Evolutionary conservation across 2,113 vertebrate species (phyloP), one percentile per base, ranked within the genome.

Genomic region (Vulpes vulpes): DNA sequence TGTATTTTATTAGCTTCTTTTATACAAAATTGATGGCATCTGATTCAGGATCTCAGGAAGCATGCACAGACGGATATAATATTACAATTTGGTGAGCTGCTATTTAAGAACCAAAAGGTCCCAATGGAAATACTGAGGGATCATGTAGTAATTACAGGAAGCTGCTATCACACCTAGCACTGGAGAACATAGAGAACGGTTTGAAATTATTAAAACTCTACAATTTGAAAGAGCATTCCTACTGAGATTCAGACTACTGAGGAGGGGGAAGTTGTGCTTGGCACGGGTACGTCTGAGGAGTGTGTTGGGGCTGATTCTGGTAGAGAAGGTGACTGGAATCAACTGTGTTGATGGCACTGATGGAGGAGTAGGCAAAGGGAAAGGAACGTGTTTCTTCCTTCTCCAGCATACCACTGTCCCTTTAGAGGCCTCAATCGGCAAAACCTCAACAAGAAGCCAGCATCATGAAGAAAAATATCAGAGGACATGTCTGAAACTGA

Each of bases 181-280:
- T 55, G 5, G 55, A 60, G 53, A 92, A 27, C 57, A 79, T 89
- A 73, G n/a, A 92, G 35, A 57, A 30, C 0, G 19, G 3, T 43
- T 27, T 5, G 14, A 32, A 53, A 76, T 76, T 59, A 69, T 49
- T 57, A 62, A 43, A 79, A 20, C 0, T 11, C 2, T 49, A 35
- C 62, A 35, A 6, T 14, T 15, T 71, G 23, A 64, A 73, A 8
- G 20, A 86, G 16, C 5, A 4, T 35, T 2, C 55, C 64, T 62
- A 30, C 4, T 19, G 43, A 38, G 20, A 64, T 10, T 30, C 43
- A 38, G n/a, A 19, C n/a, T 11, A 10, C 64, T n/a, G 19, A 43
- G 60, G 23, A 35, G 2, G 27, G 16, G 16, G 11, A 60, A 7
- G 2, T 0, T 27, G 3, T 64, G 20, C 0, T 11, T 11, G 32